Percentiles rank a stretch among this genome's conserved stretches.
phyloP scores from a whole-genome alignment of 2,113 vertebrate species.

The Anhinga anhinga region DNA sequence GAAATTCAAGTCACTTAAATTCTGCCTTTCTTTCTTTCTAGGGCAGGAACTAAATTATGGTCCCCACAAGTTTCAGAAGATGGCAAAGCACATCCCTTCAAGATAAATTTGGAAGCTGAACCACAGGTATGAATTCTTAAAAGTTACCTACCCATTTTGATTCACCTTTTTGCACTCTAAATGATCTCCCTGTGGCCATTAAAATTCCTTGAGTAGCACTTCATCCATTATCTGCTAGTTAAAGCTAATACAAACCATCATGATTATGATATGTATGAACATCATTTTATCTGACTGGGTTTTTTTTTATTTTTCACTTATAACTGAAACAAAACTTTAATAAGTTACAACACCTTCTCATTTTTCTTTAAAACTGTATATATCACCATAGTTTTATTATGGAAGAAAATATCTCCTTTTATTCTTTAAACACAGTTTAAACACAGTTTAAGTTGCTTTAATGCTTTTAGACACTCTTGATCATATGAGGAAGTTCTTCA shows the following conservation, averaged over 20 bases:
- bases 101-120: constrained; percentile 91
- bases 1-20: background rate
- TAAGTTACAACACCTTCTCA: background rate
- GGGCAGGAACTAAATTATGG: constrained; percentile 88
- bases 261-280: background rate
- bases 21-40: constrained; percentile 56
- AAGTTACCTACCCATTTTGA: background rate
- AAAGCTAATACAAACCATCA: background rate
- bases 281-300: background rate
- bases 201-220: background rate
- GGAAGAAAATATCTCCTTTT: background rate
- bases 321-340: background rate
- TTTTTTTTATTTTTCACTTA: background rate
- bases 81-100: constrained; percentile 85
- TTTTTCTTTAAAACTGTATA: background rate
- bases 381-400: background rate
- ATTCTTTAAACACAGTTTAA: background rate
- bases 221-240: background rate
- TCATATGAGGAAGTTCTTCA: background rate
- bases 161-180: background rate
- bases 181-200: background rate
- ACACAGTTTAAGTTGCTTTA: background rate
- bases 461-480: background rate
- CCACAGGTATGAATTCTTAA: constrained; percentile 82
- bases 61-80: constrained; percentile 86